phyloP scores from a whole-genome alignment of 2,797 vertebrate genomes.

The Psittacula derbiana region DNA sequence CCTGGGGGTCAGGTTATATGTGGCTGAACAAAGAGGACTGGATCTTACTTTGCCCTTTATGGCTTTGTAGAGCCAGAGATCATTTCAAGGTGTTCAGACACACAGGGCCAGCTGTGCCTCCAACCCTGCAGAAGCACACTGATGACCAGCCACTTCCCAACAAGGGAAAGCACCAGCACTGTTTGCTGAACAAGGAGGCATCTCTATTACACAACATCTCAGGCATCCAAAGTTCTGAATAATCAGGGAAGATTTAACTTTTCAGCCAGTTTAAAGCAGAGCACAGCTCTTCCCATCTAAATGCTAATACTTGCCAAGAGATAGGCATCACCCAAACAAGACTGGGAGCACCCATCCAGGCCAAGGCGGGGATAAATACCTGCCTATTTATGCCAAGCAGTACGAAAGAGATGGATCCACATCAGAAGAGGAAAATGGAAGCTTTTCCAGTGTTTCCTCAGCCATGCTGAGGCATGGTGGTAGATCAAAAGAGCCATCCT shows the following conservation, averaged over 20 bases:
- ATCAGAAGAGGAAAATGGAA: neutral
- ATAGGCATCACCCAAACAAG: neutral
- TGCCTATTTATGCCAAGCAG: neutral
- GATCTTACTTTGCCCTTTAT: neutral
- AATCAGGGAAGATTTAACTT: neutral
- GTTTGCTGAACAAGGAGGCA: neutral
- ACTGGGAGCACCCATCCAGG: neutral
- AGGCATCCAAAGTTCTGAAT: neutral
- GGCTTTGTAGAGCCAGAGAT: neutral
- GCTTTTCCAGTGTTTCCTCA: neutral
- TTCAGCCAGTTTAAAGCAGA: neutral
- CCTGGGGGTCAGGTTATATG: neutral
- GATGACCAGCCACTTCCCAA: neutral
- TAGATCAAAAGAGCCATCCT: neutral
- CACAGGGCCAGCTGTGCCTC: neutral
- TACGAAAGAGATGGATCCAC: neutral
- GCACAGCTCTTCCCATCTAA: neutral
- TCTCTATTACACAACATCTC: neutral
- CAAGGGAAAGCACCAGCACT: neutral
- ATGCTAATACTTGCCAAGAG: neutral
- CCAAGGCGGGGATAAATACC: neutral
- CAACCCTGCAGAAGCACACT: fast-evolving
- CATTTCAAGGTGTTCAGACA: neutral
- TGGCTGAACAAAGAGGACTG: neutral
- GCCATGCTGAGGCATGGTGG: neutral